Evolutionary conservation across 2,888 invertebrate species (phyloP), one percentile per base, ranked within the genome.

Genomic region (Neoitamus cyanurus): DNA sequence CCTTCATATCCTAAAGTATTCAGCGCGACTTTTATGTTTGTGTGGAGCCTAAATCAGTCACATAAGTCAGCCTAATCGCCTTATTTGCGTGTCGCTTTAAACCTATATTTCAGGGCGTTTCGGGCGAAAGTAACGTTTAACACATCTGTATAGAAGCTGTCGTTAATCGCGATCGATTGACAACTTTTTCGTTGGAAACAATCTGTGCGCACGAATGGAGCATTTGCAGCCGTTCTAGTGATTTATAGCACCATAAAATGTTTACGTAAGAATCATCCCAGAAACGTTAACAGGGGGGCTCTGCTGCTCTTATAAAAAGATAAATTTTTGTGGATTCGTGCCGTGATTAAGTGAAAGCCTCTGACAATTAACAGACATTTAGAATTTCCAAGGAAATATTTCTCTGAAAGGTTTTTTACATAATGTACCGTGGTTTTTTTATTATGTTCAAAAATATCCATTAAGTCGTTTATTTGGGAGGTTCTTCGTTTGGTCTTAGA

Each of bases 131-230:
- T 15, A 25, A 11, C 58, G 58, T 58, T 58, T 58, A 58, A 25
- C 58, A 58, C 58, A 58, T 58, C 58, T 58, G 58, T 58, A 58
- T 58, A 58, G 20, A 58, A 58, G 58, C 25, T 58, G 58, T 25
- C 25, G 58, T 58, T 58, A 58, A 58, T 58, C 58, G 58, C 58
- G 58, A 58, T 58, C 58, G 58, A 58, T 58, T 58, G 58, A 58
- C 58, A 58, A 58, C 58, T 58, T 58, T 58, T 58, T 58, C 58
- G 58, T 58, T 58, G 20, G 58, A 25, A 58, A 58, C 58, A 58
- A 58, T 58, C 58, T 58, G 58, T 58, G 58, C 58, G 25, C 58
- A 25, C 58, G 58, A 58, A 58, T 58, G 58, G 58, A 15, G 9
- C 58, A 58, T 58, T 58, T 58, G 58, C 58, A 20, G 58, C 20